Evolutionary conservation across 2,113 vertebrate genomes (phyloP), one percentile per base, ranked within the genome.

Genomic region (Anser cygnoides): DNA sequence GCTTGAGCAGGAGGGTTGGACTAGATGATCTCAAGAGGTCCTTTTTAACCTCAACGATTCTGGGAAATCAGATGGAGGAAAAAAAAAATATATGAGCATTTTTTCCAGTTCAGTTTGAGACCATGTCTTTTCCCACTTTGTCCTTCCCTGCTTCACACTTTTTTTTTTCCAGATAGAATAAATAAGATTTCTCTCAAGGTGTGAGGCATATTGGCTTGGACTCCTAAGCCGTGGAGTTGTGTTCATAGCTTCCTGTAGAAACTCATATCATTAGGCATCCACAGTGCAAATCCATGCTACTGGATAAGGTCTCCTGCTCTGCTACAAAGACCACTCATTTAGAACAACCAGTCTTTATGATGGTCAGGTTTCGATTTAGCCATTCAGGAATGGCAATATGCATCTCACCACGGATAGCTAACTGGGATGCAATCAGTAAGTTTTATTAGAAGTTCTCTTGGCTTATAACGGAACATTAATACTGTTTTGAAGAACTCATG

Each of bases 381-480:
- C 79, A 66, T 66, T 92, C 44, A 58, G 35, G 20, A 88, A 20
- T 16, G 8, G 31, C 13, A 79, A 89, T 52, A 35, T 61, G 37
- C 63, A 89, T 39, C 49, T 67, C 61, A 61, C 46, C 33, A 33
- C 3, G 23, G 46, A 29, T 87, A 93, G 91, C 57, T 85, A 89
- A 87, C 13, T 68, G 33, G 54, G 22, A 94, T 50, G 44, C 65
- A 92, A 78, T 63, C 62, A 66, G n/a, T 19, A 81, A 39, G n/a
- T 84, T 87, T 71, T 57, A 67, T 77, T 86, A 84, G 86, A 92
- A 90, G 52, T 31, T 85, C 58, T 90, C 79, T 70, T 58, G 50
- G 75, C 41, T 81, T 74, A 43, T 74, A 92, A 80, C 86, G 39
- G 26, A 81, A n/a, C 25, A 78, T 57, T 81, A 67, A 26, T 4